Percentiles rank a stretch among this genome's conserved stretches.
Evolutionary conservation across 2,797 vertebrate genomes (phyloP).

Genomic region (Pangasius krempfi): DNA sequence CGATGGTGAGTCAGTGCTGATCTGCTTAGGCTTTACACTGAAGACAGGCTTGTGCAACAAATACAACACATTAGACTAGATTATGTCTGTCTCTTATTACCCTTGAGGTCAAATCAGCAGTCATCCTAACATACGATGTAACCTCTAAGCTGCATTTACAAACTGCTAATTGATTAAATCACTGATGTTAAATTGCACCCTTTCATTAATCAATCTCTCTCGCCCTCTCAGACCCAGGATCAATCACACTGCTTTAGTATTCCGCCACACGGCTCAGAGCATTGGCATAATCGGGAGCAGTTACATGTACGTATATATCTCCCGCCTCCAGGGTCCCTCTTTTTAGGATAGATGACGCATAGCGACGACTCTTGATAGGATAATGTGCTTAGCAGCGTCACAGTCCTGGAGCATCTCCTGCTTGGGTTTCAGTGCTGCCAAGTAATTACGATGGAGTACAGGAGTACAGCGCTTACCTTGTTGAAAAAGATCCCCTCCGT

Average conservation of each 20-base stretch:
- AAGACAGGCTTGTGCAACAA: slow-evolving; percentile 26
- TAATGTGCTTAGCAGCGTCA: slow-evolving; percentile 74
- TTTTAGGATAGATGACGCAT: slow-evolving; percentile 67
- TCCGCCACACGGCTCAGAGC: background rate
- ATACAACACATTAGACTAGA: slow-evolving; percentile 35
- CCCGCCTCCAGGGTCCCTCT: background rate
- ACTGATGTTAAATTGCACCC: slow-evolving; percentile 29
- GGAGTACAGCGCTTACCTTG: slow-evolving; percentile 86
- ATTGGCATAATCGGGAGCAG: background rate
- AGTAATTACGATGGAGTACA: slow-evolving; percentile 45
- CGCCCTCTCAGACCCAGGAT: slow-evolving; percentile 22
- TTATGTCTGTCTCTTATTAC: slow-evolving; percentile 17
- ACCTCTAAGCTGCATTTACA: slow-evolving; percentile 31
- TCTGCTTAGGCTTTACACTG: slow-evolving; percentile 35
- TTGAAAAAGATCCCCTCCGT: slow-evolving; percentile 97
- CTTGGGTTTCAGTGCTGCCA: slow-evolving; percentile 54
- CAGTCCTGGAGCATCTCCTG: slow-evolving; percentile 46
- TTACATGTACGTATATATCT: slow-evolving; percentile 2
- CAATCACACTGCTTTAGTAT: slow-evolving; percentile 26
- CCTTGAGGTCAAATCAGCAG: slow-evolving; percentile 34
- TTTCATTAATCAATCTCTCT: slow-evolving; percentile 42
- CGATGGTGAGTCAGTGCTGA: slow-evolving; percentile 48
- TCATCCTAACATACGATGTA: slow-evolving; percentile 4
- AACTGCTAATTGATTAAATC: slow-evolving; percentile 40
- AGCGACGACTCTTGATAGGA: slow-evolving; percentile 68